These are phyloP conservation scores for zebrafish (Danio rerio) DNA, from an alignment of 2,113 vertebrate species.

Conservation along the genomic window GRCz12tu NC_133189.1:31509001-31509500, in stretches of 20 bases:
- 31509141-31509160: conserved; percentile 68
- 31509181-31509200: conserved; percentile 76
- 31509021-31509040: conserved; percentile 54
- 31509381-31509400: conserved; percentile 42
- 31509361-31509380: conserved; percentile 72
- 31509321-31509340: conserved; percentile 69
- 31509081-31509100: conserved; percentile 35
- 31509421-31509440: not conserved
- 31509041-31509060: conserved; percentile 65
- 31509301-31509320: conserved; percentile 59
- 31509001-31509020: conserved; percentile 25
- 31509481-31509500: not conserved
- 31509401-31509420: conserved; percentile 4
- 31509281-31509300: conserved; percentile 79
- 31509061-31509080: conserved; percentile 63
- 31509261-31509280: conserved; percentile 67
- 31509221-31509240: conserved; percentile 68
- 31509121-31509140: conserved; percentile 63
- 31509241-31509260: conserved; percentile 71
- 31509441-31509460: not conserved
- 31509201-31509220: conserved; percentile 68
- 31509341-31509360: conserved; percentile 73
- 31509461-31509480: conserved; percentile 22
- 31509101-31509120: too few species aligned
- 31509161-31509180: conserved; percentile 68